phyloP scores from a whole-genome alignment of 2,113 vertebrate species.

The Eurypyga helias region DNA sequence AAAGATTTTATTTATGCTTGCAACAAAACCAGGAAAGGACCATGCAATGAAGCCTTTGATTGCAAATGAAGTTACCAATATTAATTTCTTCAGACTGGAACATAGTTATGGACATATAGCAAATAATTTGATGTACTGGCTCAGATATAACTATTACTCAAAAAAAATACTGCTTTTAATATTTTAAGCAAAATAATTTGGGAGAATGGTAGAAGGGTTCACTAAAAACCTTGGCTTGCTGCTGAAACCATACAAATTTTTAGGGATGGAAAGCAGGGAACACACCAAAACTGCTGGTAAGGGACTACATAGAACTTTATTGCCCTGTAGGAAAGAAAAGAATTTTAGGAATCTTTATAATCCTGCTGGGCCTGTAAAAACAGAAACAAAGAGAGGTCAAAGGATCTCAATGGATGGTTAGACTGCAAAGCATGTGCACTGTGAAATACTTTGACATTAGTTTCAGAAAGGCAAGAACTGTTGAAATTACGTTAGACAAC shows the following conservation, averaged over 20 bases:
- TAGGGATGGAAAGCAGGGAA: not conserved
- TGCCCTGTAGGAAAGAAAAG: slow-evolving; percentile 22
- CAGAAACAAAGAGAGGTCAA: slow-evolving; percentile 48
- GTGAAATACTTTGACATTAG: not conserved
- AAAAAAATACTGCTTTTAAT: not conserved
- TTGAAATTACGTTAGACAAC: not conserved
- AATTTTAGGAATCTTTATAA: slow-evolving; percentile 69
- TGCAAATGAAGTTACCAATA: not conserved
- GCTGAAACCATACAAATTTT: not conserved
- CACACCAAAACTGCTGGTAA: not conserved
- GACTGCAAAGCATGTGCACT: not conserved
- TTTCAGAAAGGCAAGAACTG: not conserved
- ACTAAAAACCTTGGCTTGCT: not conserved
- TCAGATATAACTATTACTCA: not conserved
- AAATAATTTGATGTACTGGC: not conserved
- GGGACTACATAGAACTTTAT: not conserved
- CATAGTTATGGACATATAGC: not conserved
- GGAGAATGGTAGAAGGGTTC: not conserved
- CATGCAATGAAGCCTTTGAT: not conserved
- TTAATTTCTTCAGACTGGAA: not conserved
- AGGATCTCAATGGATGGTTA: slow-evolving; percentile 7
- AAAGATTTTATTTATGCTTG: not conserved
- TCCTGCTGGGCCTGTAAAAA: slow-evolving; percentile 58
- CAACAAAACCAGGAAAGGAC: not conserved
- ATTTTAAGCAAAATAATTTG: not conserved